Evolutionary conservation across 1,140 invertebrate species (phyloP).

Genomic region (Caenorhabditis elegans): DNA sequence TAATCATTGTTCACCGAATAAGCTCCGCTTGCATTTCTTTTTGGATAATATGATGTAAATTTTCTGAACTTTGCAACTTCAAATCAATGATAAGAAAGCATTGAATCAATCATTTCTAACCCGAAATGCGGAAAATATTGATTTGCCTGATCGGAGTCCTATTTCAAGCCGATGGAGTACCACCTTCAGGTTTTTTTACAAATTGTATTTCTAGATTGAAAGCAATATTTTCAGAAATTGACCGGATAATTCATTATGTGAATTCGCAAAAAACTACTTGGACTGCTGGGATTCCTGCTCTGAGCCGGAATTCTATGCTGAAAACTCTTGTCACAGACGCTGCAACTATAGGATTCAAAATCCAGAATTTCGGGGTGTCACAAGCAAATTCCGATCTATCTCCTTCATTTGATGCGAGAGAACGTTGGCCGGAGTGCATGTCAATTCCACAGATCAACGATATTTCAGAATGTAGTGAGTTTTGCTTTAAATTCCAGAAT

Average conservation of each 20-base stretch:
- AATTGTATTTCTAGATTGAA: too few relatives aligned
- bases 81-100: not conserved
- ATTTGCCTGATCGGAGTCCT: not conserved
- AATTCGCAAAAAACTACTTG: conserved; percentile 57
- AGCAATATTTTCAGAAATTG: too few relatives aligned
- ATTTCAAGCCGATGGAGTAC: too few relatives aligned
- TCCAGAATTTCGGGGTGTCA: not conserved
- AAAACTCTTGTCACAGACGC: not conserved
- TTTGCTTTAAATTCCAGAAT: too few relatives aligned
- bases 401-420: not conserved
- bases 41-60: not conserved
- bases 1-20: too few relatives aligned
- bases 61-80: not conserved
- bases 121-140: not conserved
- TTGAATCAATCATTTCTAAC: not conserved
- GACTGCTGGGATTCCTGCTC: conserved; percentile 42
- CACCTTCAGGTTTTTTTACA: too few relatives aligned
- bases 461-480: not conserved
- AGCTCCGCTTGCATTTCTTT: too few relatives aligned
- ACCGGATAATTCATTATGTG: conserved; percentile 60
- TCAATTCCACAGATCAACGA: not conserved
- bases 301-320: not conserved
- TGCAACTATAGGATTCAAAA: not conserved
- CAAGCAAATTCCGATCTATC: not conserved
- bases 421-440: not conserved